Base-by-base conservation (phyloP, 2,888 invertebrate genomes). In the Melieria crassipennis region DNA sequence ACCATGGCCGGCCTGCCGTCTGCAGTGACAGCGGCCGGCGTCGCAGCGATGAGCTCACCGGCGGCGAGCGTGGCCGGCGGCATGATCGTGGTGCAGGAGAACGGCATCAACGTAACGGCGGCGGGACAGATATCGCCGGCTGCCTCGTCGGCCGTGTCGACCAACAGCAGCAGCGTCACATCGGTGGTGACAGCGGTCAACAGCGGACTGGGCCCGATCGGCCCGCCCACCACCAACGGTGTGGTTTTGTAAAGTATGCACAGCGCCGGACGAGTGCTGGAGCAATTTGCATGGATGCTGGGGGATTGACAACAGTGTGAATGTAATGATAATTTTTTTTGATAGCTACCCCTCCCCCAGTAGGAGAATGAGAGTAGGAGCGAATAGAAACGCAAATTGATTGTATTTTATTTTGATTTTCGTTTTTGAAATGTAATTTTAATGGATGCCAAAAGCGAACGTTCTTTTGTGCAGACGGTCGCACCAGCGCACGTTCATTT, bases 181-280 rank as follows among this genome's bases (percentile, higher is more conserved):
- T 77, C 79, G 47, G 78, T 81, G 74, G 78, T 79, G 7, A 73
- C 76, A 30, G 77, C 78, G 11, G 78, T 76, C 52, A 81, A 75
- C 69, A 80, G 81, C 71, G 83, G 83, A 68, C 78, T 87, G 48
- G 87, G 87, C 71, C 87, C 87, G 67, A 87, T 87, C 71, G 87
- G 87, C 66, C 87, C 87, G 72, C 87, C 87, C 73, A 83, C 84
- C 66, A 82, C 84, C 57, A 81, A 82, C 72, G 87, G 86, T 76
- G 85, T 87, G 69, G 85, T 86, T 69, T 83, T 87, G 84, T 87
- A 87, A 85, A 76, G 74, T 58, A 46, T 45, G 42, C 11, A 9
- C 13, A 43, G 65, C 43, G 42, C 30, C 30, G 30, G 30, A 30
- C 30, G 30, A 30, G 1, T 30, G 2, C 30, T 30, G 30, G 30